phyloP scores from a whole-genome alignment of 2,797 vertebrate species.

The Pyrocephalus nanus region DNA sequence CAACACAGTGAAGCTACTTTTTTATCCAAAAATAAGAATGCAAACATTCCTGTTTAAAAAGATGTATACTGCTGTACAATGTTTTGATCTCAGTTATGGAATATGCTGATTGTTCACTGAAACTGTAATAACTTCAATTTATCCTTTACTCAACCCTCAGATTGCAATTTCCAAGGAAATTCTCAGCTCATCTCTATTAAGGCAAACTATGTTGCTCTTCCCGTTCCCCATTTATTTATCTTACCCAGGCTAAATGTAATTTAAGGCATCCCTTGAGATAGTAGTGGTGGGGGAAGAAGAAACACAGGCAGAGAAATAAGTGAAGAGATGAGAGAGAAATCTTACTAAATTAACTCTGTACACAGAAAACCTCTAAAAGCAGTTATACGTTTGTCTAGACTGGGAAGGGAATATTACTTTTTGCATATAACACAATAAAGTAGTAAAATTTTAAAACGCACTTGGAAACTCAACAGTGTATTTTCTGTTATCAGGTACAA shows the following conservation, averaged over 20 bases:
- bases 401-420: not conserved
- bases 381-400: not conserved
- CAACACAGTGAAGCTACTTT: not conserved
- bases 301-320: not conserved
- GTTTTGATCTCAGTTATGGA: not conserved
- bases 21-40: not conserved
- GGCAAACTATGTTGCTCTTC: not conserved
- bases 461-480: not conserved
- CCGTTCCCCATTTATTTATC: not conserved
- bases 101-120: not conserved
- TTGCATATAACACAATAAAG: not conserved
- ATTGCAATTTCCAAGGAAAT: not conserved
- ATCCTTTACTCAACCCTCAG: not conserved
- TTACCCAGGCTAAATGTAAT: not conserved
- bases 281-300: not conserved
- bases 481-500: not conserved
- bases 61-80: not conserved
- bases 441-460: not conserved
- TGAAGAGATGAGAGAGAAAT: not conserved
- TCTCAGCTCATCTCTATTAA: not conserved
- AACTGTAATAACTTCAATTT: not conserved
- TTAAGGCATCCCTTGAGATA: not conserved
- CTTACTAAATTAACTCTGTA: conserved; percentile 12
- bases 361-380: conserved; percentile 15
- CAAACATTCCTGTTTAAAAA: not conserved